Conservation (phyloP, 2,113 vertebrate genomes). For the Notarius lentiginosus region DNA sequence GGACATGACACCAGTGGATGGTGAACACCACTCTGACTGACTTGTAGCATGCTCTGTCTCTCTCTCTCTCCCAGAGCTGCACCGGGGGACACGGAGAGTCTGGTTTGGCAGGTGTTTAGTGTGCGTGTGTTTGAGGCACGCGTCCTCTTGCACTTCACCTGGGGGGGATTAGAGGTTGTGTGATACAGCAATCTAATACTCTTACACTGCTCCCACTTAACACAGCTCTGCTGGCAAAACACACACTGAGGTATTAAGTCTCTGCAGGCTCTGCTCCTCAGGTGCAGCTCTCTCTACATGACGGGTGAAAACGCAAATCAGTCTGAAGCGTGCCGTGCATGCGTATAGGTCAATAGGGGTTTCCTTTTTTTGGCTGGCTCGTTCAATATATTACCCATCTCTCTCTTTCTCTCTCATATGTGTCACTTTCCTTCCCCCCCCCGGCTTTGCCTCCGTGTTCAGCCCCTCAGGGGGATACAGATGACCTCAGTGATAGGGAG, state of each 20-base stretch:
- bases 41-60: slow-evolving; percentile 5
- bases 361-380: slow-evolving; percentile 15
- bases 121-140: slow-evolving; percentile 17
- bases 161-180: slow-evolving; percentile 33
- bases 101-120: slow-evolving; percentile 45
- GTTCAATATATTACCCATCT: slow-evolving; percentile 1
- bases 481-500: slow-evolving; percentile 60
- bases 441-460: slow-evolving; percentile 29
- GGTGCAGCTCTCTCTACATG: slow-evolving; percentile 1
- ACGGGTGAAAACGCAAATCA: slow-evolving; percentile 40
- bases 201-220: slow-evolving; percentile 2
- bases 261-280: background rate
- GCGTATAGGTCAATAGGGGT: slow-evolving; percentile 13
- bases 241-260: slow-evolving; percentile 7
- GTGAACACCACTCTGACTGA: background rate
- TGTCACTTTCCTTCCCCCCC: background rate
- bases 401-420: slow-evolving; percentile 22
- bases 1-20: slow-evolving; percentile 40
- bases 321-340: slow-evolving; percentile 32
- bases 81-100: background rate
- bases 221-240: slow-evolving; percentile 15
- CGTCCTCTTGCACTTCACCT: slow-evolving; percentile 36
- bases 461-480: slow-evolving; percentile 55
- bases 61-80: background rate
- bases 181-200: slow-evolving; percentile 36